Base-by-base conservation (phyloP, 2,888 invertebrate species). In the Acrocyrtus sp. region DNA sequence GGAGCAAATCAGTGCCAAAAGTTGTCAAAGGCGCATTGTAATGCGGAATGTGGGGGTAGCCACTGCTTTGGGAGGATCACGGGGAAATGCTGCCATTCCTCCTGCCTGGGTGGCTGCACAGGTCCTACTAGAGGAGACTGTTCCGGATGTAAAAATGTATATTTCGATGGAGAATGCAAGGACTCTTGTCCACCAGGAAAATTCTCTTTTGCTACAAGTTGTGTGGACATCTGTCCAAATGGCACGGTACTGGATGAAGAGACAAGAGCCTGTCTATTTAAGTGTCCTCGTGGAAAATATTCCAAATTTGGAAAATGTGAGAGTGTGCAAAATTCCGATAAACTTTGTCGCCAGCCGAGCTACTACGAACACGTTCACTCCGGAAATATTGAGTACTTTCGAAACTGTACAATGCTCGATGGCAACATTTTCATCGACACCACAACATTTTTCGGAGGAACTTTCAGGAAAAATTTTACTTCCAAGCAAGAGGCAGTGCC, bases 101-200 rank as follows among this genome's bases (percentile, higher is more conserved):
- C 97, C 84, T 99, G 98, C 84, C 97, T 97, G 4, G 98, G 96
- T 19, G 98, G 98, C 12, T 99, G 98, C 84, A 93, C 90, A 0
- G 98, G 98, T 0, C 96, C 97, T 0, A 91, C 92, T 74, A 94
- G 96, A 81, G 94, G 92, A 82, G 95, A 98, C 84, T 99, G 99
- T 84, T 89, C 96, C 88, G 97, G 98, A 0, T 99, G 98, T 84
- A 90, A 92, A 82, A 95, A 98, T 84, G 98, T 97, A 85, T 94
- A 94, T 84, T 95, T 98, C 82, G 95, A 97, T 83, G 97, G 96
- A 15, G 92, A 93, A 21, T 99, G 99, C 85, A 96, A 96, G 68
- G 93, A 95, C 84, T 95, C 95, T 85, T 99, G 98, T 84, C 98
- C 98, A n/a, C n/a, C 93, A 81, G 96, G 96, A 26, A 96, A 95